Percentiles rank a stretch among this genome's conserved stretches.
Evolutionary conservation across 2,113 vertebrate genomes (phyloP).

Genomic region (Dasyornis broadbenti): DNA sequence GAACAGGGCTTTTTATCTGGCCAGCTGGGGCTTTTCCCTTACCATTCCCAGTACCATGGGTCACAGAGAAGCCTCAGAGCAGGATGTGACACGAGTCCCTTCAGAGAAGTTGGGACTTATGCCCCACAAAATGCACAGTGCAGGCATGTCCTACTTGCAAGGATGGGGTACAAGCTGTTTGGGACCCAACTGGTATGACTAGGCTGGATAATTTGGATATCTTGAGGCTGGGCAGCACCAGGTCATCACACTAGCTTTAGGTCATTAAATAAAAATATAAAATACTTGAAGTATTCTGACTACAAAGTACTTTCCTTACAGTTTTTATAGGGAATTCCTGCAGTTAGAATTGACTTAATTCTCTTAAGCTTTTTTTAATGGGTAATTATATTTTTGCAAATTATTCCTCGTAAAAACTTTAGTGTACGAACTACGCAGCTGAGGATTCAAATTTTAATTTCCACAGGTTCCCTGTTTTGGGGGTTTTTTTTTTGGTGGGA

Average conservation of each 20-base stretch:
- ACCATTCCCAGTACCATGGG: accelerated
- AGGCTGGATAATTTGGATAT: not conserved
- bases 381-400: not conserved
- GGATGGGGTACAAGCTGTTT: not conserved
- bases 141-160: no score
- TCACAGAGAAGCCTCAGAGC: not conserved
- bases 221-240: not conserved
- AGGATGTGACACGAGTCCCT: accelerated
- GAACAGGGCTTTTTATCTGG: not conserved
- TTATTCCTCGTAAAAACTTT: not conserved
- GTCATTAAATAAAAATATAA: not conserved
- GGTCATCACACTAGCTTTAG: not conserved
- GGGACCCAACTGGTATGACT: accelerated
- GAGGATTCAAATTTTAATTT: not conserved
- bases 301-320: not conserved
- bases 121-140: not conserved
- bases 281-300: not conserved
- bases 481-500: accelerated
- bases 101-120: not conserved
- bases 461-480: not conserved
- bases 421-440: not conserved
- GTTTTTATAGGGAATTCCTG: not conserved
- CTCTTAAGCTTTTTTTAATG: not conserved
- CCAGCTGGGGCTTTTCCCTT: not conserved
- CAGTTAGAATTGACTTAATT: not conserved